Conservation (phyloP, 2,113 vertebrate genomes). For the Pao palembangensis region DNA sequence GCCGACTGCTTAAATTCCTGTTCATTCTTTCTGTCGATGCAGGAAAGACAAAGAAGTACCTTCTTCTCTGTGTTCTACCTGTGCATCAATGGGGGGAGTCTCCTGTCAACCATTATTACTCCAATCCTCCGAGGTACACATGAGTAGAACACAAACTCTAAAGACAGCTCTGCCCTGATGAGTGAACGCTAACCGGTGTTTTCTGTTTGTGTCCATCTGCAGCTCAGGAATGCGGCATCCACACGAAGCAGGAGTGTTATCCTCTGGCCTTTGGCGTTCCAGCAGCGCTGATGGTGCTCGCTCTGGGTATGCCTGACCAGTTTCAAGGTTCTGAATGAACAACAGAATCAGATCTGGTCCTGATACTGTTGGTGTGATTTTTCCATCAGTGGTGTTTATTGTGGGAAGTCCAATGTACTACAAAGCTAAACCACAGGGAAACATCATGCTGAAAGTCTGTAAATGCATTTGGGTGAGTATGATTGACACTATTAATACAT, state of each 20-base stretch:
- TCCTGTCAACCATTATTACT: slow-evolving; percentile 90
- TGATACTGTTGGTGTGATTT: slow-evolving; percentile 13
- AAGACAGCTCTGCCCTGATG: not conserved
- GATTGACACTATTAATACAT: not conserved
- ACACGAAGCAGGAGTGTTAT: slow-evolving; percentile 82
- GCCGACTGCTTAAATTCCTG: not conserved
- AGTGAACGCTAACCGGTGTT: not conserved
- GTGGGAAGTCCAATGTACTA: slow-evolving; percentile 87
- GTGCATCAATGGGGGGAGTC: slow-evolving; percentile 90
- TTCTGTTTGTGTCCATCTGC: slow-evolving; percentile 39
- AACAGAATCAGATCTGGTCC: not conserved
- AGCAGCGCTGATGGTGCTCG: slow-evolving; percentile 85
- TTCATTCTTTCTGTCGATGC: slow-evolving; percentile 41
- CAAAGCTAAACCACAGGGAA: slow-evolving; percentile 87
- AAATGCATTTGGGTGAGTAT: slow-evolving; percentile 88
- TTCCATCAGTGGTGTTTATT: slow-evolving; percentile 85
- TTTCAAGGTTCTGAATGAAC: not conserved
- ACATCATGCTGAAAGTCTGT: slow-evolving; percentile 83
- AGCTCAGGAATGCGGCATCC: slow-evolving; percentile 86
- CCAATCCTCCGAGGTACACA: slow-evolving; percentile 86
- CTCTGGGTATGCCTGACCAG: slow-evolving; percentile 74
- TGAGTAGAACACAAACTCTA: not conserved
- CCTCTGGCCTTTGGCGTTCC: slow-evolving; percentile 93
- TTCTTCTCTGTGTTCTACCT: slow-evolving; percentile 97
- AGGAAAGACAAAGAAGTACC: slow-evolving; percentile 84